Base-by-base conservation (phyloP, 2,888 invertebrate species). In the Tipula vernalis region DNA sequence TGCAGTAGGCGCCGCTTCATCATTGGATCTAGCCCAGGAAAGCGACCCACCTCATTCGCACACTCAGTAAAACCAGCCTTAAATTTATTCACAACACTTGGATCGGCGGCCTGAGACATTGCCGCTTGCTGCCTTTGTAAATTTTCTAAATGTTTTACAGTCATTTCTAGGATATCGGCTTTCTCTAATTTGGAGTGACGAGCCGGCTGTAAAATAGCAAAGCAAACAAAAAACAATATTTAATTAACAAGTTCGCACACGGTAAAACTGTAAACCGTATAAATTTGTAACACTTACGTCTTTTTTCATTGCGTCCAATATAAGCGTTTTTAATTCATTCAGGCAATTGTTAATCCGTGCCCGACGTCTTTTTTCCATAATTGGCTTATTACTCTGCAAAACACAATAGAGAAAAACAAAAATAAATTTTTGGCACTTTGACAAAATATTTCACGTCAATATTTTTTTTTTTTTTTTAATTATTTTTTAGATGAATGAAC, bases 141-240 rank as follows among this genome's bases (percentile, higher is more conserved):
- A 88, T 96, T 95, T 90, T 98, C 97, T 86, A 99, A 93, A 91
- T 98, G 98, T 90, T 97, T 96, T 85, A 98, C 98, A 0, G 98
- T 98, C 94, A 98, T 95, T 92, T 98, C 98, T 87, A 98, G 92
- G 89, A 98, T 98, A 91, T 98, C 98, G 0, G 98, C 98, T 91
- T 98, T 98, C 91, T 98, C 98, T 89, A 98, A 93, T 91, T 98
- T 98, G 5, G 97, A 97, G 92, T 98, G 98, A 87, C 98, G 94
- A 1, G 97, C 95, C 51, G 98, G 97, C 97, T 98, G 94, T 87
- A 94, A 94, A 85, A 87, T 47, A 89, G 86, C 87, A 86, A 51
- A 57, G 83, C 85, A 18, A 83, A 28, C 41, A 15, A 85, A 86
- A 44, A 85, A 12, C 36, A 15, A 18, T 5, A 86, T 84, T 83